phyloP scores from a whole-genome alignment of 2,888 invertebrate species.

The Plebejus argus region DNA sequence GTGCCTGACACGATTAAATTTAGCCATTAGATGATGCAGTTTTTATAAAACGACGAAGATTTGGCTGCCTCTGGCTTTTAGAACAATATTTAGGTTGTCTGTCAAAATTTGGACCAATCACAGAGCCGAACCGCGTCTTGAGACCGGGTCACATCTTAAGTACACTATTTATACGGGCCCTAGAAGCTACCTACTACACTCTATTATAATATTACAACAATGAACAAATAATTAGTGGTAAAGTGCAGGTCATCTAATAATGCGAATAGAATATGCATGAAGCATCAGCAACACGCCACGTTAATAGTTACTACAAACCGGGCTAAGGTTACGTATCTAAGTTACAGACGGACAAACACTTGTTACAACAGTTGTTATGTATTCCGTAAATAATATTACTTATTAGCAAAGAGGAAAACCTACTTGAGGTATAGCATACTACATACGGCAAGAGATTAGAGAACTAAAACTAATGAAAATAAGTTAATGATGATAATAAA shows the following conservation, averaged over 20 bases:
- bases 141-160: no score
- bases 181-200: neutral
- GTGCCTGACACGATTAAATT: no score
- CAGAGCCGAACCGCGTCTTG: no score
- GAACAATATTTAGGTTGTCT: no score
- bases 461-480: no score
- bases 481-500: no score
- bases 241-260: slow-evolving; percentile 11
- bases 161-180: no score
- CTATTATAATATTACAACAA: neutral
- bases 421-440: neutral
- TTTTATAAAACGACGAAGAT: no score
- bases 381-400: neutral
- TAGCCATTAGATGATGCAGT: no score
- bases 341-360: neutral
- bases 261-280: slow-evolving; percentile 1
- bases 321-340: slow-evolving; percentile 16
- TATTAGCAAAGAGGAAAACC: neutral
- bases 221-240: neutral
- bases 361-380: neutral
- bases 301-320: neutral
- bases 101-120: no score
- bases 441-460: no score
- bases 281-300: slow-evolving; percentile 3
- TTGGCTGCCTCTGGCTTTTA: no score